Base-by-base conservation (phyloP, 2,888 invertebrate species). In the Agriopis marginaria region DNA sequence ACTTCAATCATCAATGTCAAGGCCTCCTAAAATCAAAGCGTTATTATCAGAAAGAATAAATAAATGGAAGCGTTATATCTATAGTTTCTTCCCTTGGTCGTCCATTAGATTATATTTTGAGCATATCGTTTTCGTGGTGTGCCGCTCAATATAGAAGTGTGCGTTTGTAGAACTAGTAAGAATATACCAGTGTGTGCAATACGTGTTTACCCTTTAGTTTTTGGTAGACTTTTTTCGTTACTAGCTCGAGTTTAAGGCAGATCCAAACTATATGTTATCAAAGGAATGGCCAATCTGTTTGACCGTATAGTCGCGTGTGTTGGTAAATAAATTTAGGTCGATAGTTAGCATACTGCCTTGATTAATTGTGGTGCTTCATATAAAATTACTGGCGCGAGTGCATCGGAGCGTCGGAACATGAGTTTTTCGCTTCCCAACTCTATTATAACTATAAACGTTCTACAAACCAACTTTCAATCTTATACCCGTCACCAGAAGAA, bases 341-440 rank as follows among this genome's bases (percentile, higher is more conserved):
- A 17, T 23, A 42, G 53, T 58, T 63, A 54, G 47, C 66, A 62
- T 70, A 70, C 70, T 70, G 66, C 63, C 54, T 63, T 50, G 32
- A 66, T 70, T 53, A 17, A 53, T 63, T 66, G 66, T 17, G 59
- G 66, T 69, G 45, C 54, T 66, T 68, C 68, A 60, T 59, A 63
- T 68, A 72, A 72, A 72, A 72, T 72, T 68, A 62, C 72, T 61
- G 56, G 55, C 75, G 76, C 76, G 80, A 81, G 82, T 81, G 82
- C 84, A 84, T 73, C 84, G 77, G 80, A 85, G 83, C 84, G 82
- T 74, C 79, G 77, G 76, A 81, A 80, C 81, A 75, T 72, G 75
- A 79, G 79, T 86, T 86, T 86, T 85, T 83, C 74, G 74, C 78
- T 69, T 77, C 74, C 70, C 77, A 79, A 78, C 78, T 79, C 75